A percentile compares a stretch with the other conserved stretches of the same genome.
These are phyloP conservation scores for Lamprotornis superbus DNA, from an alignment of 2,113 vertebrate species.

Conservation along the genomic window DNA sequence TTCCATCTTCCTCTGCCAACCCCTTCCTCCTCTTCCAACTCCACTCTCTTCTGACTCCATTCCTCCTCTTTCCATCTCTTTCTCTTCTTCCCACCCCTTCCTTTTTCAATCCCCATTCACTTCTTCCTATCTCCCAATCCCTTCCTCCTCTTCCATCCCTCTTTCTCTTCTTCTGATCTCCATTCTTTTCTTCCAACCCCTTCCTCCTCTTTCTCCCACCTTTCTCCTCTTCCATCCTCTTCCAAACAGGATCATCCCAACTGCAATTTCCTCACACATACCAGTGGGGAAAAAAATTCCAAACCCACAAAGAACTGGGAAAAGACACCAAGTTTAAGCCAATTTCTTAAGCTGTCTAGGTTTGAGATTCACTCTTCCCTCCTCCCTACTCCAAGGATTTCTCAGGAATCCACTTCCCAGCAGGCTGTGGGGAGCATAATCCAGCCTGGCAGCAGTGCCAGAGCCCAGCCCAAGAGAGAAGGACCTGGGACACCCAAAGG, in stretches of 20 bases:
- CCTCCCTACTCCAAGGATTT: background rate
- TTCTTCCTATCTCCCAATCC: background rate
- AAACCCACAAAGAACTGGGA: background rate
- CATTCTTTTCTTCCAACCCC: background rate
- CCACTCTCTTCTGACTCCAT: background rate
- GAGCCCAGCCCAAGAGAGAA: background rate
- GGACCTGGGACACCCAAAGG: background rate
- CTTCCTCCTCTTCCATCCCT: too few species aligned
- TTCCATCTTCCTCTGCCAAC: background rate
- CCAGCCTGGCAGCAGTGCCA: rapidly evolving
- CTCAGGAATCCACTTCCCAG: background rate
- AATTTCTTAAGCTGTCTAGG: background rate
- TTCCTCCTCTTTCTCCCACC: background rate
- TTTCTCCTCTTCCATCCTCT: background rate
- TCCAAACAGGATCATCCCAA: background rate
- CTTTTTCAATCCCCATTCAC: background rate
- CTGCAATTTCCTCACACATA: background rate
- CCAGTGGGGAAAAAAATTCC: background rate
- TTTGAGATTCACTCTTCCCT: background rate
- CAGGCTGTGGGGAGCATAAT: background rate
- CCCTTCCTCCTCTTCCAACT: background rate
- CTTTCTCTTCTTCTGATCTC: background rate
- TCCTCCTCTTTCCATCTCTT: background rate
- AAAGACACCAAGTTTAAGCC: background rate
- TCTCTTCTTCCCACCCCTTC: background rate